Conservation (phyloP, 2,888 invertebrate genomes). For the Eupithecia pulchellata region DNA sequence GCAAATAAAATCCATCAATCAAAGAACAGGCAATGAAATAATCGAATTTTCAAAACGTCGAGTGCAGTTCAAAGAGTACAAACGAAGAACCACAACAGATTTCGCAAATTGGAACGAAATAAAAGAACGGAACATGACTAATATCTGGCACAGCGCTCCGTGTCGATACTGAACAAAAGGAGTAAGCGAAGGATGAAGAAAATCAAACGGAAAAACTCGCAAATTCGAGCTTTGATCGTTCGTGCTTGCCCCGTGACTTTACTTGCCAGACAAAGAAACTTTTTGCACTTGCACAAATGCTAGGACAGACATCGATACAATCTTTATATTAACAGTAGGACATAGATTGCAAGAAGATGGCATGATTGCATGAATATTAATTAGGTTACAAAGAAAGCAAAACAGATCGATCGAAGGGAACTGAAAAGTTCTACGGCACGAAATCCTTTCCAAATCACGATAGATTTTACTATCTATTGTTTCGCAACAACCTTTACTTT, state of each 20-base stretch:
- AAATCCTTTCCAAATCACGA: conserved; percentile 73
- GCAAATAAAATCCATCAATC: conserved; percentile 78
- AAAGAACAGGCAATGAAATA: conserved; percentile 81
- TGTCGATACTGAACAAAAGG: conserved; percentile 77
- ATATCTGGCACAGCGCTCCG: conserved; percentile 79
- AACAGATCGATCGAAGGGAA: conserved; percentile 48
- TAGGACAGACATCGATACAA: background rate
- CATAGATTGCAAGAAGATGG: conserved; percentile 29
- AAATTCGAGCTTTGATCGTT: conserved; percentile 12
- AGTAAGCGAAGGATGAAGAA: conserved; percentile 56
- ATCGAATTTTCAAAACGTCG: conserved; percentile 79
- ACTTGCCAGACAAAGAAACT: background rate
- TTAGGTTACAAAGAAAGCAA: conserved; percentile 64
- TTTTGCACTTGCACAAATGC: background rate
- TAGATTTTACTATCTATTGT: conserved; percentile 73
- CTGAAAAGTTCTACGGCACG: conserved; percentile 59
- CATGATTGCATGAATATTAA: conserved; percentile 67
- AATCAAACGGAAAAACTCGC: conserved; percentile 57
- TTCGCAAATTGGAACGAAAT: conserved; percentile 62
- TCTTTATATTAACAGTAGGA: conserved; percentile 6
- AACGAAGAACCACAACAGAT: conserved; percentile 80
- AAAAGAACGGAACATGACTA: conserved; percentile 68
- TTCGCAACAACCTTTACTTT: conserved; percentile 57
- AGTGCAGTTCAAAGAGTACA: conserved; percentile 79
- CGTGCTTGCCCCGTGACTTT: conserved; percentile 10